Evolutionary conservation across 2,797 vertebrate species (phyloP), one percentile per base, ranked within the genome.

Genomic region (Capromys pilorides): DNA sequence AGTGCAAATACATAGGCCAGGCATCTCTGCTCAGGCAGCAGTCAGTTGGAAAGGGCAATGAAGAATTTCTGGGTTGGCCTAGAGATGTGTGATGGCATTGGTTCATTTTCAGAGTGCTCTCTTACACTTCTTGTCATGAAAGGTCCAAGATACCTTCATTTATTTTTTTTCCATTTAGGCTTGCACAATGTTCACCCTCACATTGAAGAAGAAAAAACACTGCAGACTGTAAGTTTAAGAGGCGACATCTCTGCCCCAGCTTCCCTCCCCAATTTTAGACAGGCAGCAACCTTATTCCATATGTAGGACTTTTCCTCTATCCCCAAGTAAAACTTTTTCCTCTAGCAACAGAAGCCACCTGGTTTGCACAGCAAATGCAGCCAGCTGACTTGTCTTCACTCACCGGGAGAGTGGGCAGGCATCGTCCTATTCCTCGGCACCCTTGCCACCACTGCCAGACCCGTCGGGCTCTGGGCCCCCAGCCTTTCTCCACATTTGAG

Each of bases 401-500:
- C 97, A 97, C 97, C 96, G 97, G 97, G 95, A 97, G 93, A 93
- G 96, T 83, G 92, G 97, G 97, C 96, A 97, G 97, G 97, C 97
- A 97, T 96, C 97, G 77, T 97, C 97, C 96, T 95, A 97, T 69
- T 97, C 97, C 97, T 96, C 96, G 91, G 97, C 97, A 97, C 96
- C 96, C 97, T 95, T 97, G 97, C 97, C 97, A 97, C 97, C 97
- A 97, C 96, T 97, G 95, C 96, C 91, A 97, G 96, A 97, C 97
- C 96, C 93, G 97, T 95, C 92, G 95, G 96, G 97, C 97, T 97
- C 95, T 88, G 96, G 97, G 95, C 95, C 96, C 97, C 97, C 97
- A 97, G 97, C 96, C 97, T 97, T 97, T 97, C 93, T 97, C 97
- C 97, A 97, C 87, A 97, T 97, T 97, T 97, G 97, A 97, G 97